Percentiles rank a stretch among this genome's conserved stretches.
These are phyloP conservation scores for Acronicta psi DNA, from an alignment of 2,888 invertebrate genomes.

Conservation along the genomic window DNA sequence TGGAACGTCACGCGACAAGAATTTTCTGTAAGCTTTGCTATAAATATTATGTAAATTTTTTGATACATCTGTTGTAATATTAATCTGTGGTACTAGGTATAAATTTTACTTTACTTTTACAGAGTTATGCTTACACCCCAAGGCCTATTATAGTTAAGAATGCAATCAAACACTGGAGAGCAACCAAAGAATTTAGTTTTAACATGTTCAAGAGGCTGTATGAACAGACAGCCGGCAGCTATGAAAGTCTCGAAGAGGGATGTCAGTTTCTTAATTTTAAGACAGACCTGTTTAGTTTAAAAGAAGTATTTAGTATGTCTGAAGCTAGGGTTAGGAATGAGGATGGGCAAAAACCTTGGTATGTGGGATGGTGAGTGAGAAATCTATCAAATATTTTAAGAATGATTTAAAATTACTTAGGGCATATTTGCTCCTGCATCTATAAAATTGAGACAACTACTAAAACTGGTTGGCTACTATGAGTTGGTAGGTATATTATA, in stretches of 20 bases:
- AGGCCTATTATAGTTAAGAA: constrained; percentile 94
- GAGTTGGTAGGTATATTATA: too few species aligned
- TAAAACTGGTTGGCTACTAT: too few species aligned
- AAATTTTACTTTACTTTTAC: constrained; percentile 55
- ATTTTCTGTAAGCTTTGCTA: constrained; percentile 86
- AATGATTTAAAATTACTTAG: too few species aligned
- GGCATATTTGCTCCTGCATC: too few species aligned
- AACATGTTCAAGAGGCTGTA: constrained; percentile 92
- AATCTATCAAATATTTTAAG: constrained; percentile 3
- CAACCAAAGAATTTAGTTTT: constrained; percentile 91
- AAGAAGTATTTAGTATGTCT: constrained; percentile 94
- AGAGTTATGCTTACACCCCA: constrained; percentile 93
- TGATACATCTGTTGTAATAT: constrained; percentile 7
- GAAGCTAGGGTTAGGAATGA: constrained; percentile 90
- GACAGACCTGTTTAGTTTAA: constrained; percentile 93
- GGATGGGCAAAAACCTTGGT: constrained; percentile 93
- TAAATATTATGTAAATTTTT: constrained; percentile 24
- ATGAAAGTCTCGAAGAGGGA: constrained; percentile 93
- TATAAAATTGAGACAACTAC: too few species aligned
- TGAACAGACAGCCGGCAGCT: constrained; percentile 91
- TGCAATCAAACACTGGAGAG: constrained; percentile 94
- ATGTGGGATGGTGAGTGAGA: constrained; percentile 96
- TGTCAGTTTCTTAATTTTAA: constrained; percentile 96
- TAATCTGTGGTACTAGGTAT: neutral
- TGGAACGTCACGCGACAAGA: constrained; percentile 91